Evolutionary conservation across 2,797 vertebrate genomes (phyloP).

Genomic region (Cryptoprocta ferox): DNA sequence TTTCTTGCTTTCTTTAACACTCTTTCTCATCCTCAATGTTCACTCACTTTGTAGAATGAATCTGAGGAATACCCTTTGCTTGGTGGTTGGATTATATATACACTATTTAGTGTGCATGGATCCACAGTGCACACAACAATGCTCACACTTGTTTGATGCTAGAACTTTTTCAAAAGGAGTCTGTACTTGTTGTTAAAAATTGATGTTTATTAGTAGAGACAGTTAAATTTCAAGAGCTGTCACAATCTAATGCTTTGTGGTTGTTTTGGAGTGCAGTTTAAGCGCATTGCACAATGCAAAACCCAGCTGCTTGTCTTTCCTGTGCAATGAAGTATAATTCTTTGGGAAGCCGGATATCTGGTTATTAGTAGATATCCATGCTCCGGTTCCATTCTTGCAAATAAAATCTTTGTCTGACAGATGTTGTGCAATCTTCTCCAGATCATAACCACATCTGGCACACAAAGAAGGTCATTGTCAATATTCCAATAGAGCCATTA

Average conservation of each 20-base stretch:
- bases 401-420: slow-evolving; percentile 74
- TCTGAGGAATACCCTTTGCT: background rate
- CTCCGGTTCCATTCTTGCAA: slow-evolving; percentile 65
- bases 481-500: slow-evolving; percentile 35
- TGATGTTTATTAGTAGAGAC: slow-evolving; percentile 69
- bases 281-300: slow-evolving; percentile 66
- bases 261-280: slow-evolving; percentile 65
- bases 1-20: background rate
- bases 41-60: background rate
- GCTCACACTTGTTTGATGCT: slow-evolving; percentile 33
- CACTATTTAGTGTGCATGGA: background rate
- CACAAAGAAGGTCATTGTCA: slow-evolving; percentile 64
- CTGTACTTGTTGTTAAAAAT: slow-evolving; percentile 30
- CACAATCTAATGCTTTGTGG: slow-evolving; percentile 70
- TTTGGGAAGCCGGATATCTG: slow-evolving; percentile 73
- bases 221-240: slow-evolving; percentile 73
- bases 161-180: slow-evolving; percentile 29
- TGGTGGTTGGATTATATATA: background rate
- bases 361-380: slow-evolving; percentile 74
- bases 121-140: background rate
- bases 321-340: slow-evolving; percentile 68
- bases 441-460: slow-evolving; percentile 74
- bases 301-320: slow-evolving; percentile 74
- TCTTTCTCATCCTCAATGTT: background rate
- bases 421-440: slow-evolving; percentile 69